Conservation (phyloP, 2,888 invertebrate species). For the Augiades crinisus region DNA sequence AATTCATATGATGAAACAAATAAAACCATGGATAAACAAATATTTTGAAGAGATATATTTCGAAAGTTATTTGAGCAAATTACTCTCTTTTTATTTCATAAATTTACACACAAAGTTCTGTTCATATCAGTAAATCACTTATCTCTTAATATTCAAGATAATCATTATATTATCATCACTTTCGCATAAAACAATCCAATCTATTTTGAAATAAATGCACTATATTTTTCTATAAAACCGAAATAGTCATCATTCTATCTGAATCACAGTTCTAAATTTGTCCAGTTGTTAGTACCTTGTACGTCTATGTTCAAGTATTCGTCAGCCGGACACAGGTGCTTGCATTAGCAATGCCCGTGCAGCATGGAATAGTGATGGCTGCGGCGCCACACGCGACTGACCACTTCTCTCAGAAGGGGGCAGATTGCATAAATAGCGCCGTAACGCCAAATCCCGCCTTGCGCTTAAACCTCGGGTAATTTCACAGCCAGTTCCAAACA, state of each 20-base stretch:
- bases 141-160: constrained; percentile 1
- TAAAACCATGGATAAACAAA: not conserved
- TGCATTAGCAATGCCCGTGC: constrained; percentile 78
- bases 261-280: not conserved
- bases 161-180: not conserved
- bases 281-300: not conserved
- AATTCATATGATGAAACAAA: not conserved
- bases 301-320: not conserved
- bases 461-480: constrained; percentile 90
- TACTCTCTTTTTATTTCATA: not conserved
- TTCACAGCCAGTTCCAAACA: constrained; percentile 88
- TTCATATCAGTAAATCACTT: not conserved
- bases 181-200: not conserved
- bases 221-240: not conserved
- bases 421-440: constrained; percentile 85
- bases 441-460: constrained; percentile 87
- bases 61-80: not conserved
- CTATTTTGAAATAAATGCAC: not conserved
- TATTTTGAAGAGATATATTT: not conserved
- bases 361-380: constrained; percentile 77
- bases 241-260: not conserved
- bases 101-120: not conserved
- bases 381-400: constrained; percentile 66
- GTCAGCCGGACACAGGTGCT: constrained; percentile 54
- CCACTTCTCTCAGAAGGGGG: constrained; percentile 83